These are phyloP conservation scores for Galeruca laticollis DNA, from an alignment of 2,888 invertebrate genomes.

Conservation along the genomic window DNA sequence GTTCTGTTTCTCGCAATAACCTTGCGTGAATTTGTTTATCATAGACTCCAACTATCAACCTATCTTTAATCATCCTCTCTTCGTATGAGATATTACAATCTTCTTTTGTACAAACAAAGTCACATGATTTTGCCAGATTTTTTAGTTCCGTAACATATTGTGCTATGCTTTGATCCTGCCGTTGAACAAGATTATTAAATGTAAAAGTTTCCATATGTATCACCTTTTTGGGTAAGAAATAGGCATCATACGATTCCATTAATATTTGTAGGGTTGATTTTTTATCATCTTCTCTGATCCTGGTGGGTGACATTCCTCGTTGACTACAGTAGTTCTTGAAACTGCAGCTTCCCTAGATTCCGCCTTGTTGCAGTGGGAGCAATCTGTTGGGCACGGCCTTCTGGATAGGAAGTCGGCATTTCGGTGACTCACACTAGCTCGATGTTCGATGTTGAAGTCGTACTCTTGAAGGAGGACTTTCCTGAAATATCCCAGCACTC, in stretches of 20 bases:
- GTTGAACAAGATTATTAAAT: neutral
- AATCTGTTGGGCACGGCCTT: too few species aligned
- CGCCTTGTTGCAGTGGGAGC: too few species aligned
- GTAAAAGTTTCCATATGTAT: neutral
- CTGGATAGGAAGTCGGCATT: too few species aligned
- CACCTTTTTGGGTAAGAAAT: neutral
- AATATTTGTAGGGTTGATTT: neutral
- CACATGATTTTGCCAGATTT: constrained; percentile 2
- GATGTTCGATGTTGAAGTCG: too few species aligned
- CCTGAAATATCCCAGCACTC: too few species aligned
- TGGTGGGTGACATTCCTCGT: too few species aligned
- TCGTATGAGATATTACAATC: constrained; percentile 5
- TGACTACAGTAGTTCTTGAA: too few species aligned
- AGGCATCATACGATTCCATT: neutral
- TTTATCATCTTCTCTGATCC: too few species aligned
- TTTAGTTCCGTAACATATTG: constrained; percentile 2
- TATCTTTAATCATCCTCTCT: constrained; percentile 27
- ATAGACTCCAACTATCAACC: constrained; percentile 10
- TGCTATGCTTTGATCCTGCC: neutral
- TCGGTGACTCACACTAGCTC: too few species aligned
- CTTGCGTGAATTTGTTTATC: constrained; percentile 19
- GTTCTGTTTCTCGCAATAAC: constrained; percentile 19
- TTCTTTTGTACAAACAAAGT: constrained; percentile 15
- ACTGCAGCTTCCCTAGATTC: too few species aligned
- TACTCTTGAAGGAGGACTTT: too few species aligned